Base-by-base conservation (phyloP, 1,140 invertebrate species). In the Oryctes rhinoceros region DNA sequence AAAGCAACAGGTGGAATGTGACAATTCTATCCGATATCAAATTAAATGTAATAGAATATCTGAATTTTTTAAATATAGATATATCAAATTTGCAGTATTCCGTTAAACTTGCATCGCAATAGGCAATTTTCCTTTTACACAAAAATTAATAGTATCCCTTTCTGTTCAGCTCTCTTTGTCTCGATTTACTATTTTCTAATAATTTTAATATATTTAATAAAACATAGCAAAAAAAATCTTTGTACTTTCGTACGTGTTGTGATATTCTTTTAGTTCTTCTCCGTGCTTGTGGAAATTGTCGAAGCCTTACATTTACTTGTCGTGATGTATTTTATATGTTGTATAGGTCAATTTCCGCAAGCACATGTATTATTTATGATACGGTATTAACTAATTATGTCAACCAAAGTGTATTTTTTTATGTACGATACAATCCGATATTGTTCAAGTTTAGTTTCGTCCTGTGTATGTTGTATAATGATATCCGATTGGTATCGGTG, bases 341-440 rank as follows among this genome's bases (percentile, higher is more conserved):
- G 15, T 59, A 15, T 49, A 20, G 7, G 20, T 13, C 65, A 30
- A 24, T 24, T 71, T 71, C 20, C 35, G 5, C 4, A 13, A 24
- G 24, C 24, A 30, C 9, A 24, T 35, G 65, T 71, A 71, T 71
- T 71, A 71, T 35, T 71, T 71, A 71, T 71, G 24, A 71, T 71
- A 71, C 20, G 65, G 65, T 71, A 71, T 71, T 71, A 71, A 24
- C 24, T 24, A 71, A 71, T 71, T 13, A 35, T 24, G 65, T 71
- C 65, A 71, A 71, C 65, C 65, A 71, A 71, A 71, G 65, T 71
- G 65, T 71, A 71, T 71, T 71, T 71, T 71, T 37, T 71, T 71
- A 15, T 71, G 24, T 71, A 71, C 65, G 24, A 71, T 37, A 35
- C 20, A 11, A 71, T 71, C 20, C 20, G 65, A 71, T 71, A 59